Base-by-base conservation (phyloP, 2,113 vertebrate genomes). In the Apus apus region DNA sequence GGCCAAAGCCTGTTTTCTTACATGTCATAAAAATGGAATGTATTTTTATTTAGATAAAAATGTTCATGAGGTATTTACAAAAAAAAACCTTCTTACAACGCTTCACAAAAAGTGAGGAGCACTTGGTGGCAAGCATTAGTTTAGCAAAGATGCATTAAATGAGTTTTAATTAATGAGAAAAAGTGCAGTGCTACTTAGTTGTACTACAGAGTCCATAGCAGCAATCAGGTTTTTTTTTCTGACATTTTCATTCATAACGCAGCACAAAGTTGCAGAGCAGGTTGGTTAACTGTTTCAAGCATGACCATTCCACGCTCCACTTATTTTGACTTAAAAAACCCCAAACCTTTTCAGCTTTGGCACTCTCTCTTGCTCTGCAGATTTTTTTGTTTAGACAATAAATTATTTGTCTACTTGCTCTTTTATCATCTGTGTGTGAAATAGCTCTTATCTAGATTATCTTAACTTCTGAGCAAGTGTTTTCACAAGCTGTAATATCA, bases 181-280 rank as follows among this genome's bases (percentile, higher is more conserved):
- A 54, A 51, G 50, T 9, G 5, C 40, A 53, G 13, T 61, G 23
- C 70, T 74, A 38, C 57, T 68, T 48, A 26, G 65, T 20, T 68
- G 12, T 56, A 5, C 68, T 72, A 12, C 10, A 13, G 61, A 64
- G 40, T 20, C 48, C 20, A 5, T 38, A 36, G 48, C 60, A 74
- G 17, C 51, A 85, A 61, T 73, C 54, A 56, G 34, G 3, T 48
- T 40, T 82, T 74, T 87, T 73, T 74, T 87, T 73, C 66, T 67
- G 70, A 22, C 14, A 2, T 90, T 94, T 91, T 71, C 57, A 46
- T 85, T 76, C 56, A 34, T 62, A 72, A 27, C 56, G 58, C 45
- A 91, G 87, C 58, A 32, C 67, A 21, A 53, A 91, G 66, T 68
- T 93, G 94, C 90, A 91, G 90, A 91, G 81, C 85, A 73, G 91